phyloP scores from a whole-genome alignment of 1,140 invertebrate species.

The Caerostris darwini region DNA sequence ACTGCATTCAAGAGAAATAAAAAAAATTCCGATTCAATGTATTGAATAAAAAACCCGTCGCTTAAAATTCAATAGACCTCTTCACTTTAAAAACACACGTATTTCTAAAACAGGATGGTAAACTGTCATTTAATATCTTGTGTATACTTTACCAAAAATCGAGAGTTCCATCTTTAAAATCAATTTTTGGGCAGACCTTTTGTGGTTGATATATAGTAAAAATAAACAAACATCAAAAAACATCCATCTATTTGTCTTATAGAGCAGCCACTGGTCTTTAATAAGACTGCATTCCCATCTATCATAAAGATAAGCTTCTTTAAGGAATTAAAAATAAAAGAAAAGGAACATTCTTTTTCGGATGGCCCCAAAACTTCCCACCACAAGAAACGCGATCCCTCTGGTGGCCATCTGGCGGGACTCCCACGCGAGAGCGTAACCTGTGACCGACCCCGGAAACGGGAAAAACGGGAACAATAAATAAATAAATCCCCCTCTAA shows the following conservation, averaged over 20 bases:
- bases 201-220: neutral
- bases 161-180: too few species aligned
- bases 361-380: neutral
- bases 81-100: too few species aligned
- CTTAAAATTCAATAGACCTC: too few species aligned
- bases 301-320: neutral
- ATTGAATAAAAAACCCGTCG: too few species aligned
- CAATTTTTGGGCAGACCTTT: too few species aligned
- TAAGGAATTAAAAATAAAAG: neutral
- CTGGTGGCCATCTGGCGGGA: neutral
- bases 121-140: too few species aligned
- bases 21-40: too few species aligned
- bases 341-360: neutral
- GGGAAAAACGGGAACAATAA: neutral
- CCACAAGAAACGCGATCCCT: neutral
- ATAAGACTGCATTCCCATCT: neutral
- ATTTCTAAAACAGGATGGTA: too few species aligned
- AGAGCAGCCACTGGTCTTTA: neutral
- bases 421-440: constrained; percentile 28
- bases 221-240: neutral
- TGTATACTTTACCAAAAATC: too few species aligned
- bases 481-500: constrained; percentile 57
- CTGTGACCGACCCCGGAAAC: neutral
- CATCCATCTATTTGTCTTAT: neutral
- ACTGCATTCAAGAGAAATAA: too few species aligned